Evolutionary conservation across 1,140 invertebrate species (phyloP).

Genomic region (Helicoverpa zea): DNA sequence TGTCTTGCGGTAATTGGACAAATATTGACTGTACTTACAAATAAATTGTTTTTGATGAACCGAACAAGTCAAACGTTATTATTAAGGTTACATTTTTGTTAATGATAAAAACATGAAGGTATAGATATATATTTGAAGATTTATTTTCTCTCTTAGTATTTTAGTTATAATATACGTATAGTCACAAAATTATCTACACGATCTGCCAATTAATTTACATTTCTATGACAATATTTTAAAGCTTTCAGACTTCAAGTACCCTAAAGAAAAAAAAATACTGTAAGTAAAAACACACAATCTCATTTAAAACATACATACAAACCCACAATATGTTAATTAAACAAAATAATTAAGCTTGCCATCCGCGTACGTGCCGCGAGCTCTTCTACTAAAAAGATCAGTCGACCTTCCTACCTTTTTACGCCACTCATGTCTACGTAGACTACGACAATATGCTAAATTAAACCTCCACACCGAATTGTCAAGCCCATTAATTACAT

Average conservation of each 20-base stretch:
- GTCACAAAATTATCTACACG: too few relatives aligned
- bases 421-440: constrained; percentile 38
- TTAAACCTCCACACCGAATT: constrained; percentile 56
- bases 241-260: too few relatives aligned
- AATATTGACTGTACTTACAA: constrained; percentile 38
- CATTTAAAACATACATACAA: not conserved
- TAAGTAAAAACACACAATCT: too few relatives aligned
- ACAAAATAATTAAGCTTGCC: constrained; percentile 21
- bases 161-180: too few relatives aligned
- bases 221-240: too few relatives aligned
- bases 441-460: constrained; percentile 57
- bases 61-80: not conserved
- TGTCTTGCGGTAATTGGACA: constrained; percentile 43
- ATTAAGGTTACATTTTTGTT: not conserved
- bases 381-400: constrained; percentile 44
- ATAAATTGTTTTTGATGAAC: constrained; percentile 14
- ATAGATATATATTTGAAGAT: not conserved
- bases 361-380: not conserved
- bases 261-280: too few relatives aligned
- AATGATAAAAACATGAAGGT: not conserved
- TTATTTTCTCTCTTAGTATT: too few relatives aligned
- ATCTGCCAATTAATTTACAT: too few relatives aligned
- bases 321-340: constrained; percentile 27
- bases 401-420: constrained; percentile 46
- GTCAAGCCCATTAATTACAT: constrained; percentile 69